Percentiles rank a stretch among this genome's conserved stretches.
These are phyloP conservation scores for Caenorhabditis sp. DNA, from an alignment of 2,888 invertebrate genomes.

Conservation along the genomic window DNA sequence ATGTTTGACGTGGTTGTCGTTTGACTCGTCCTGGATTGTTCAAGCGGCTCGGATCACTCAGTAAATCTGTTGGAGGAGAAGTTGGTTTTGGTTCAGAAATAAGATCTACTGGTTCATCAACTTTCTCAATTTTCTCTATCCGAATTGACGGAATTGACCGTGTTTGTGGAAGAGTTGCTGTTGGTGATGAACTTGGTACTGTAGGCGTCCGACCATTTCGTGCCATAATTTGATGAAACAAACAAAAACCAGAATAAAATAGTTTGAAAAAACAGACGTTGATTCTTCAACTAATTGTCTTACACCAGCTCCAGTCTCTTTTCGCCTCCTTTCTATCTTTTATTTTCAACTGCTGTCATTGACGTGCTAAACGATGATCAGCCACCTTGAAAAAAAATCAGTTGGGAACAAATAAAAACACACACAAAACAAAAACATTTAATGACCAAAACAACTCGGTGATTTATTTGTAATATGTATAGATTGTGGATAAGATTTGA, in stretches of 20 bases:
- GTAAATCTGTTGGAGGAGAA: conserved; percentile 23
- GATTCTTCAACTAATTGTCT: conserved; percentile 43
- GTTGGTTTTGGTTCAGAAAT: conserved; percentile 20
- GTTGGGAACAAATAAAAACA: not conserved
- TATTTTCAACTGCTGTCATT: conserved; percentile 34
- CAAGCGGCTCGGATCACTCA: no score
- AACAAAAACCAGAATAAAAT: not conserved
- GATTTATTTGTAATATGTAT: not conserved
- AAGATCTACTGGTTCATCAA: conserved; percentile 16
- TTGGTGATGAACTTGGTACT: conserved; percentile 21
- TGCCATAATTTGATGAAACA: conserved; percentile 20
- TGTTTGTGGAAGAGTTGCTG: conserved; percentile 17
- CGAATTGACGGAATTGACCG: conserved; percentile 33
- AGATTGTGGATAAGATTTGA: not conserved
- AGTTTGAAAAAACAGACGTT: conserved; percentile 11
- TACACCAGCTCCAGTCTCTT: conserved; percentile 22
- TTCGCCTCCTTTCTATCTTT: not conserved
- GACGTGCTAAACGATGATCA: conserved; percentile 40
- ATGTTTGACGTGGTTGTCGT: conserved; percentile 31
- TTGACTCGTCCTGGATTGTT: conserved; percentile 16
- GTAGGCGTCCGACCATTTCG: conserved; percentile 33
- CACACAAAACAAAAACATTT: not conserved
- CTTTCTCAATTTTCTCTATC: conserved; percentile 25
- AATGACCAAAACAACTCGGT: conserved; percentile 16
- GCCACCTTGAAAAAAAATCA: not conserved